Base-by-base conservation (phyloP, 2,113 vertebrate species). In the Callithrix jacchus region DNA sequence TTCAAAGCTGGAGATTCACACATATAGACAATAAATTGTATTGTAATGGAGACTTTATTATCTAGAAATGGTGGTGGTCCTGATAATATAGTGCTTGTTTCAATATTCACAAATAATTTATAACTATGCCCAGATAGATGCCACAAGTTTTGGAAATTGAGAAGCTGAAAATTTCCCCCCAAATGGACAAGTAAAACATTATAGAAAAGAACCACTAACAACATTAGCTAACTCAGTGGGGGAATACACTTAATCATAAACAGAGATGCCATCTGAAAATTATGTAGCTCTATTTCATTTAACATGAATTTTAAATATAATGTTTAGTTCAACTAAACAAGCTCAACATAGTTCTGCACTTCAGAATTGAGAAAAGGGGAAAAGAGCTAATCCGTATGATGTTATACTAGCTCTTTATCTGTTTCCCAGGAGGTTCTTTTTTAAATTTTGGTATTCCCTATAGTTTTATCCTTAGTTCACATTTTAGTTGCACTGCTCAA, bases 311-410 rank as follows among this genome's bases (percentile, higher is more conserved):
- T 49, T 45, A 58, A 89, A 13, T 18, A 73, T 54, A 56, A 66
- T 11, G 45, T 70, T 83, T 90, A 61, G 17, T 91, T 97, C 42
- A 93, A 47, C n/a, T 81, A 85, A 95, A 66, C 45, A 79, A 79
- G 89, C 27, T 30, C 61, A 71, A 54, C 2, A 87, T 61, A 79
- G 45, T 40, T 81, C 54, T 40, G 18, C 20, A 74, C 56, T n/a
- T 84, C 79, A 88, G 23, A 91, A 16, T 10, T 88, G 45, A 87
- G 25, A 77, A 80, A 64, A 58, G 27, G 56, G 2, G 68, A 89
- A 58, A 18, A 1, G 52, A 80, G 9, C 30, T 32, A 79, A 61
- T 0, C 9, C 16, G 8, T 17, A 37, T 56, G 35, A 87, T 13
- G n/a, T n/a, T 61, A 0, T 25, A 30, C 0, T 14, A 47, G 3